Evolutionary conservation across 2,797 vertebrate species (phyloP).

Genomic region (Anableps anableps): DNA sequence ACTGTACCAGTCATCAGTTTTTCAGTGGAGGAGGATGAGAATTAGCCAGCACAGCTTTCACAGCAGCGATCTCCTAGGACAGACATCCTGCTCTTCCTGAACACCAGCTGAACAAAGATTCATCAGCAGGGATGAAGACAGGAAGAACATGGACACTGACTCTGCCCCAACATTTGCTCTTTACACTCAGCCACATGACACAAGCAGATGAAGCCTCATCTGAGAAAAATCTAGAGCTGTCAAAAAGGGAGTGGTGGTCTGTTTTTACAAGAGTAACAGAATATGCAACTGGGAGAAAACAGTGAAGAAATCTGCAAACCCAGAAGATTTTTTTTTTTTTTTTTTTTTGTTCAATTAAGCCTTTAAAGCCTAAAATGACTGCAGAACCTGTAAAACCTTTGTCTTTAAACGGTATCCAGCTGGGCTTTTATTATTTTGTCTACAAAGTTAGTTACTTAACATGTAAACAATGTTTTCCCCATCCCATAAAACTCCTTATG

Average conservation of each 20-base stretch:
- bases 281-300: not conserved
- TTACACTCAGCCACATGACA: conserved; percentile 17
- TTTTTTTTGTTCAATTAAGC: conserved; percentile 8
- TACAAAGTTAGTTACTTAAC: conserved; percentile 14
- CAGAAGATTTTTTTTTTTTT: too few species aligned
- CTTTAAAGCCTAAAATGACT: conserved; percentile 12
- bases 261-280: conserved; percentile 17
- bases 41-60: conserved; percentile 68
- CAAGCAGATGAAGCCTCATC: not conserved
- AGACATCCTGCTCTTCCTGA: conserved; percentile 71
- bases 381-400: conserved; percentile 9
- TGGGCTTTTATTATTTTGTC: conserved; percentile 40
- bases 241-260: not conserved
- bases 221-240: conserved; percentile 16
- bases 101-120: conserved; percentile 60
- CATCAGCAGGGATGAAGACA: conserved; percentile 39
- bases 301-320: not conserved
- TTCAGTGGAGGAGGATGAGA: conserved; percentile 64
- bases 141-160: conserved; percentile 53
- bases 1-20: conserved; percentile 39
- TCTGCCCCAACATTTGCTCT: conserved; percentile 25
- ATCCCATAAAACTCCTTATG: not conserved
- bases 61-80: conserved; percentile 75
- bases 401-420: conserved; percentile 26
- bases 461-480: not conserved